Percentiles rank a stretch among this genome's conserved stretches.
Conservation (phyloP, 30 jellyfish, hydroid and myxozoan species). For the Turritopsis rubra region DNA sequence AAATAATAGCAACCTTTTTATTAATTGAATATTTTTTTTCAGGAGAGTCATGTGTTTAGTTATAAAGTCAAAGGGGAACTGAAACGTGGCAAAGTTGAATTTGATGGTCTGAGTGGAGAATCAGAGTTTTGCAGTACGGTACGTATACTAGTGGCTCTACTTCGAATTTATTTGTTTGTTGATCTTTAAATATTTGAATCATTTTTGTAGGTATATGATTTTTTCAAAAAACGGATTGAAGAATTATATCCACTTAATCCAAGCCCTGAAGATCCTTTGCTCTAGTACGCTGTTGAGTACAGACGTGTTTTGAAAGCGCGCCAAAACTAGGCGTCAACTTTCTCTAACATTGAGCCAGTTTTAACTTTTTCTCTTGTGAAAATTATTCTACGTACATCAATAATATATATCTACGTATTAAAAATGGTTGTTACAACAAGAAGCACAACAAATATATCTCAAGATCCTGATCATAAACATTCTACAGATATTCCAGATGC, state of each 20-base stretch:
- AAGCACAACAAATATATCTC: too few species aligned
- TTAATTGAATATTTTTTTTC: background rate
- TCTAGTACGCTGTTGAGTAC: too few species aligned
- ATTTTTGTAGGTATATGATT: conserved; percentile 48
- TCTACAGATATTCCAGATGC: too few species aligned
- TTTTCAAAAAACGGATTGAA: conserved; percentile 38
- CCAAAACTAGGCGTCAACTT: too few species aligned
- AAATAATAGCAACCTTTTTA: too few species aligned
- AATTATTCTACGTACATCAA: too few species aligned
- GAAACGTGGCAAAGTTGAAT: conserved; percentile 43
- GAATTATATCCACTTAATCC: conserved; percentile 52
- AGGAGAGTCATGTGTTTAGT: conserved; percentile 49
- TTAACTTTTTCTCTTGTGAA: too few species aligned
- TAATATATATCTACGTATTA: too few species aligned
- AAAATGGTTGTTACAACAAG: too few species aligned
- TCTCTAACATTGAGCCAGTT: too few species aligned
- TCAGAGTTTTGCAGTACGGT: conserved; percentile 31
- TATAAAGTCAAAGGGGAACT: conserved; percentile 40
- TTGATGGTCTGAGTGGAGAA: conserved; percentile 62
- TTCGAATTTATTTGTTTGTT: background rate
- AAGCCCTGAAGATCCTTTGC: conserved; percentile 58
- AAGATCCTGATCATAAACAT: too few species aligned
- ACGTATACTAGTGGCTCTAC: background rate
- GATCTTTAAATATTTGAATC: background rate
- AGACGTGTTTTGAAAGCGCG: too few species aligned